Base-by-base conservation (phyloP, 2,888 invertebrate genomes). In the Hololepta plana region DNA sequence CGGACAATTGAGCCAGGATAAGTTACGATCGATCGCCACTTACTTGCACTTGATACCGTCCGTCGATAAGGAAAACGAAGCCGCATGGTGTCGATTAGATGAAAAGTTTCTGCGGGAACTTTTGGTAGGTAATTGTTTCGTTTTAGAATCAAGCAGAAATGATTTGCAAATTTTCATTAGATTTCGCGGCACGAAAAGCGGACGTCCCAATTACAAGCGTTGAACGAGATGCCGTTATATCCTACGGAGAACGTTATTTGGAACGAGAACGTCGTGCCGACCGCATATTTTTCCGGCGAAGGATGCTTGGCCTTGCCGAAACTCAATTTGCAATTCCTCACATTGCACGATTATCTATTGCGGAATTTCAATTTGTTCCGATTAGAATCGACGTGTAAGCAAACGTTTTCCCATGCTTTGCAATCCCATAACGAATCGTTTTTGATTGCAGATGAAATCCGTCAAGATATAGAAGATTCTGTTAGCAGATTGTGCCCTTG, bases 241-340 rank as follows among this genome's bases (percentile, higher is more conserved):
- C 98, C 98, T 0, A 96, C 93, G 0, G 98, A 99, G 51, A 77
- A 84, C 32, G 79, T 96, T 3, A 90, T 98, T 40, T 99, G 98
- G 98, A 90, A 99, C 54, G 95, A 98, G 53, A 95, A 96, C 48
- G 73, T 98, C 21, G 96, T 99, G 1, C 98, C 98, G 0, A 84
- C 90, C 0, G 93, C 96, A 44, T 93, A 93, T 49, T 96, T 84
- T 57, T 84, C 87, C 20, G 93, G 95, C 1, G 95, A 96, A 52
- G 88, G 81, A 11, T 88, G 88, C 41, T 61, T 99, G 15, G 96
- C 98, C 0, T 59, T 99, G 35, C 96, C 98, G 1, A 99, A 98
- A 52, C 59, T 99, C 3, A 98, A 98, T 59, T 63, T 99, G 4
- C 98, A 99, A 56, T 99, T 98, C 53, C 63, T 99, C 7, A 98